Conservation (phyloP, 2,888 invertebrate genomes). For the Abrostola tripartita region DNA sequence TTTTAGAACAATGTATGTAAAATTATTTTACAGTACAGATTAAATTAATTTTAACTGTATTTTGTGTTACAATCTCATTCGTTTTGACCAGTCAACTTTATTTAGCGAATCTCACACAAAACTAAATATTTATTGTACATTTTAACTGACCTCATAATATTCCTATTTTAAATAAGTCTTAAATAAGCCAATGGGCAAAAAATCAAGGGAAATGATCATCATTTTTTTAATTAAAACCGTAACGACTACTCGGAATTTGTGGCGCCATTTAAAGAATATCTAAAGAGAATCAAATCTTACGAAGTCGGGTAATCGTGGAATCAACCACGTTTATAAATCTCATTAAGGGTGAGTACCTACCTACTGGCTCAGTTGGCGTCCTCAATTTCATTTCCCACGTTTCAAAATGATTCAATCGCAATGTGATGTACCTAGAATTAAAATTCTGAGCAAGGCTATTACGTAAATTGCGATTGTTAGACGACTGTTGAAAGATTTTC, state of each 20-base stretch:
- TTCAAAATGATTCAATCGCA: constrained; percentile 73
- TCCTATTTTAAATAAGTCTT: not conserved
- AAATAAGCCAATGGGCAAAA: constrained; percentile 16
- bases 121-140: not conserved
- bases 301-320: constrained; percentile 74
- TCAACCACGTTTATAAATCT: constrained; percentile 78
- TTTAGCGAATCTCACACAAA: not conserved
- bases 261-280: constrained; percentile 65
- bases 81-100: not conserved
- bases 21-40: constrained; percentile 1
- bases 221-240: constrained; percentile 63
- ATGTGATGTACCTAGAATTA: constrained; percentile 47
- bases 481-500: constrained; percentile 45
- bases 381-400: constrained; percentile 70
- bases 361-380: constrained; percentile 62
- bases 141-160: not conserved
- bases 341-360: constrained; percentile 72
- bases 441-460: constrained; percentile 47
- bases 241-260: constrained; percentile 52
- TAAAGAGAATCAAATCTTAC: constrained; percentile 74
- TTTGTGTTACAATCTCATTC: not conserved
- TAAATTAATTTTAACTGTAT: not conserved
- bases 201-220: constrained; percentile 22
- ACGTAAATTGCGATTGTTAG: constrained; percentile 47
- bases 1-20: constrained; percentile 25